Conservation (phyloP, 1,140 invertebrate genomes). For the Lepidurus arcticus region DNA sequence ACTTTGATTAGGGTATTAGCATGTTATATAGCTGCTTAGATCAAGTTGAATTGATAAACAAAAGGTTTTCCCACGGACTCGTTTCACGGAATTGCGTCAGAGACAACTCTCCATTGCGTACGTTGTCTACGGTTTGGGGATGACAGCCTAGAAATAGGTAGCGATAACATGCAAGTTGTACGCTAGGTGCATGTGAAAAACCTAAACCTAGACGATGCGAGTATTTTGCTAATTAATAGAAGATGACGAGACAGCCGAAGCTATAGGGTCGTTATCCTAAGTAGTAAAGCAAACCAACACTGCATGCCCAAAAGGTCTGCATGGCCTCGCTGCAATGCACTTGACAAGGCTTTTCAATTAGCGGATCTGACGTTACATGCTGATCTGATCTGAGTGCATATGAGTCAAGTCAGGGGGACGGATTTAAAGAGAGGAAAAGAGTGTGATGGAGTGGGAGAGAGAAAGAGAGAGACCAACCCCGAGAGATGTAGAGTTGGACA, state of each 20-base stretch:
- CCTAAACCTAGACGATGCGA: not conserved
- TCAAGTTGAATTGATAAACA: no score
- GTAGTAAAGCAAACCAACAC: conserved; percentile 5
- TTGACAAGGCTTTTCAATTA: not conserved
- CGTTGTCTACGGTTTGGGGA: no score
- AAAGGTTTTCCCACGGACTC: no score
- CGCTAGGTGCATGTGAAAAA: not conserved
- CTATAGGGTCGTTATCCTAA: not conserved
- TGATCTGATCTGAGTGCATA: no score
- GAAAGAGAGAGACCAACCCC: no score
- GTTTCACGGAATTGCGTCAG: no score
- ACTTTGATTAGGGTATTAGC: no score
- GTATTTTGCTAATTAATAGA: not conserved
- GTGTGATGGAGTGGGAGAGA: not conserved
- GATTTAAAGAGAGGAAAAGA: not conserved
- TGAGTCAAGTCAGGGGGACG: not conserved
- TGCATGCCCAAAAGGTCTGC: not conserved
- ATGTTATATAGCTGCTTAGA: no score
- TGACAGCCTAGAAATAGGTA: no score
- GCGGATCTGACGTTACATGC: not conserved
- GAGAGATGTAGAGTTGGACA: no score
- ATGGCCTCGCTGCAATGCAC: not conserved
- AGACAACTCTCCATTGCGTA: no score
- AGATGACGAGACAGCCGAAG: not conserved
- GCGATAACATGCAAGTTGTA: no score